A percentile compares a stretch with the other conserved stretches of the same genome.
Conservation (phyloP, 2,113 vertebrate genomes). For the Alethe diademata region DNA sequence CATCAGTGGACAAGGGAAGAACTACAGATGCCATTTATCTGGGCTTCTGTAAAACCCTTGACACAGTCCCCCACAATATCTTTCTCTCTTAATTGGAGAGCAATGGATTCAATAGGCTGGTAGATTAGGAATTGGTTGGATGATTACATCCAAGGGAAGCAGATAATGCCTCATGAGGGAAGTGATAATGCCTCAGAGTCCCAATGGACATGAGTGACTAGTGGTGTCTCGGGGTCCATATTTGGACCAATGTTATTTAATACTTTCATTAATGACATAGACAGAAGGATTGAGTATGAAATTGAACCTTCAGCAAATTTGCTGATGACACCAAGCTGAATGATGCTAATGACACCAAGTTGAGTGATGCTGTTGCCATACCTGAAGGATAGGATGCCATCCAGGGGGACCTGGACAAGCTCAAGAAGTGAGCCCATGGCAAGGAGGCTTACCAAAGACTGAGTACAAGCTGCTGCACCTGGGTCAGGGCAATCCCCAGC, state of each 20-base stretch:
- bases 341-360: not conserved
- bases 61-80: not conserved
- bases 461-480: not conserved
- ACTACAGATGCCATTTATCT: not conserved
- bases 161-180: no score
- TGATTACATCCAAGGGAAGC: not conserved
- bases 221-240: not conserved
- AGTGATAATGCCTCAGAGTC: not conserved
- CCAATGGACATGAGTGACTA: not conserved
- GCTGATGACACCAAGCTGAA: not conserved
- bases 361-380: not conserved
- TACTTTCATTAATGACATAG: not conserved
- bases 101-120: not conserved
- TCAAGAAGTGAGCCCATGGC: not conserved
- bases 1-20: not conserved
- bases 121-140: not conserved
- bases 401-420: no score
- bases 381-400: not conserved
- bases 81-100: not conserved
- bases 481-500: accelerated
- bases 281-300: not conserved
- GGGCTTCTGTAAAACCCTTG: not conserved
- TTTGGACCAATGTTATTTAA: not conserved
- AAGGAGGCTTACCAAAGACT: not conserved
- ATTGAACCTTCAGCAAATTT: not conserved